Percentiles rank a stretch among this genome's conserved stretches.
phyloP scores from a whole-genome alignment of 2,888 invertebrate genomes.

The Bibio marci region DNA sequence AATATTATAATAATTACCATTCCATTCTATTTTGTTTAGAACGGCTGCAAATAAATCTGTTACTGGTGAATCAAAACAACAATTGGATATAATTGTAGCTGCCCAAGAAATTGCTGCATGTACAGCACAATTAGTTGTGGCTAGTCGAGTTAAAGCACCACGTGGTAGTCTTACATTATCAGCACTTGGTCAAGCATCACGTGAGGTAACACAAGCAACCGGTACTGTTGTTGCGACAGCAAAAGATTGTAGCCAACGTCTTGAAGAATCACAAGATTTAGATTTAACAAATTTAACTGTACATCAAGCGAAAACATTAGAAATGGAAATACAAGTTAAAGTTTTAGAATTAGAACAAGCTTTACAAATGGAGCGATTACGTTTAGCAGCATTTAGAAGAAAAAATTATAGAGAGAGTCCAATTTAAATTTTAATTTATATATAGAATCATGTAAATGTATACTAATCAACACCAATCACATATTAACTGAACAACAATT shows the following conservation, averaged over 20 bases:
- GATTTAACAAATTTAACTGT: constrained; percentile 79
- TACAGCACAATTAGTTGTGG: constrained; percentile 93
- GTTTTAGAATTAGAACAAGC: constrained; percentile 85
- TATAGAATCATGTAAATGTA: too few species aligned
- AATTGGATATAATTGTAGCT: constrained; percentile 63
- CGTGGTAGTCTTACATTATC: constrained; percentile 60
- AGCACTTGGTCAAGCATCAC: constrained; percentile 72
- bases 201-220: constrained; percentile 77
- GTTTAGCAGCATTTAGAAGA: constrained; percentile 71
- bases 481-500: too few species aligned
- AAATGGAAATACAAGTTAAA: constrained; percentile 95
- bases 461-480: too few species aligned
- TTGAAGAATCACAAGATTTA: constrained; percentile 76
- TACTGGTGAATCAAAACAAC: constrained; percentile 64
- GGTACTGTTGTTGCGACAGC: constrained; percentile 88
- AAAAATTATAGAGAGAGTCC: constrained; percentile 69
- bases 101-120: constrained; percentile 93
- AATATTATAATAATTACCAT: too few species aligned
- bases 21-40: too few species aligned
- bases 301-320: constrained; percentile 86
- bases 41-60: constrained; percentile 88
- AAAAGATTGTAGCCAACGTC: constrained; percentile 69
- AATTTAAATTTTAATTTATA: too few species aligned
- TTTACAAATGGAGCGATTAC: constrained; percentile 71
- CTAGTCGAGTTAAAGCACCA: constrained; percentile 89